Evolutionary conservation across 2,888 invertebrate species (phyloP), one percentile per base, ranked within the genome.

Genomic region (Drosophila mimetica): DNA sequence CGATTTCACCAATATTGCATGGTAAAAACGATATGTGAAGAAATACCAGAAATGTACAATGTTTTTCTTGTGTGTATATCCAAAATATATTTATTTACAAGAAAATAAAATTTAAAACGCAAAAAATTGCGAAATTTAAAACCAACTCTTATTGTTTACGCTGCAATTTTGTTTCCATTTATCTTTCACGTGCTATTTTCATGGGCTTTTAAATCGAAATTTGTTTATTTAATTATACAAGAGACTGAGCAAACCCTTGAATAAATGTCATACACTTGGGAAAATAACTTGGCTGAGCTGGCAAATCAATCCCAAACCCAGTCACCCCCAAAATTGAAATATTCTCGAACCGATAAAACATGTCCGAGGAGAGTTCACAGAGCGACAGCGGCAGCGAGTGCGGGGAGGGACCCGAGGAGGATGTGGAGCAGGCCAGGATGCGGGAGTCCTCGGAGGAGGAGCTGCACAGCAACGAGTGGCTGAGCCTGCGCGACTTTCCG

Each of bases 401-500:
- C 18, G 59, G 39, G 6, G 8, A n/a, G 18, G 16, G 2, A 4
- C 14, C 16, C 20, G 25, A 36, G n/a, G 36, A 8, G n/a, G 61
- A 60, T 42, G 18, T 60, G 28, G 60, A 61, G 18, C 60, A 22
- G 63, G 36, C 30, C 13, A 11, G 44, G 9, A n/a, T 7, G 6
- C 0, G 18, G 0, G 20, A 13, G 1, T 28, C 57, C 2, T 6
- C 37, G 25, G 39, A 42, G 1, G 39, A 42, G 1, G 39, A 16
- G 3, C 16, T 30, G 30, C 1, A 3, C 1, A 37, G 13, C 16
- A 59, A 60, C 11, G 20, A 30, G n/a, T 59, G 46, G 71, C 39
- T 61, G 32, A 69, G 71, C 25, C 50, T 71, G 8, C 50, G 60
- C 2, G 60, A 18, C 28, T 67, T 46, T 11, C 44, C 32, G 14